Percentiles rank a stretch among this genome's conserved stretches.
Conservation (phyloP, 2,113 vertebrate species). For the cattle (Bos taurus) region DNA sequence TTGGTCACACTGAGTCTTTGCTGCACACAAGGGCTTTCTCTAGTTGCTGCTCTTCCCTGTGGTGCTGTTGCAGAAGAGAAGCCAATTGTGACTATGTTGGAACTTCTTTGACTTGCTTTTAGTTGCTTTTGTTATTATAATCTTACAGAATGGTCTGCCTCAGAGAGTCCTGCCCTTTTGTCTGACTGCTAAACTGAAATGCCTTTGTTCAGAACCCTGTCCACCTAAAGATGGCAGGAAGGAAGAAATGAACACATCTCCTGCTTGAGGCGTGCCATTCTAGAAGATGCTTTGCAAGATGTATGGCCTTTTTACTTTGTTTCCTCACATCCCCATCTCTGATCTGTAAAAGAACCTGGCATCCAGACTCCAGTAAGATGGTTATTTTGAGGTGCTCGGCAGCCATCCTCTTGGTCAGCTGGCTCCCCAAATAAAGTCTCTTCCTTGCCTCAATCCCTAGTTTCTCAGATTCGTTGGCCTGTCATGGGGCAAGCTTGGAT, state of each 20-base stretch:
- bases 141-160: neutral
- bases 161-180: neutral
- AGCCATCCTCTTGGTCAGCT: neutral
- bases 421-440: neutral
- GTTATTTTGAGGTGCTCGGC: neutral
- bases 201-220: neutral
- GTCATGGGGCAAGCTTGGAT: neutral
- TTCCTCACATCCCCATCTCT: neutral
- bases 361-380: neutral
- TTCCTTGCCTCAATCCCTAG: neutral
- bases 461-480: neutral
- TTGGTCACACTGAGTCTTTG: neutral
- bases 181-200: neutral
- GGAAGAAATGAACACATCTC: neutral
- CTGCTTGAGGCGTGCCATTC: neutral
- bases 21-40: neutral
- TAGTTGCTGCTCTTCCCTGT: neutral
- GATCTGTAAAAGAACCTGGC: neutral
- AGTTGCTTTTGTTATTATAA: neutral
- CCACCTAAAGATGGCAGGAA: neutral
- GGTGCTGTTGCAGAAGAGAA: neutral
- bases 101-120: neutral
- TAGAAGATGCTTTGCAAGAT: neutral
- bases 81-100: neutral
- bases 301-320: neutral